Base-by-base conservation (phyloP, 2,888 invertebrate species). In the Noctua janthe region DNA sequence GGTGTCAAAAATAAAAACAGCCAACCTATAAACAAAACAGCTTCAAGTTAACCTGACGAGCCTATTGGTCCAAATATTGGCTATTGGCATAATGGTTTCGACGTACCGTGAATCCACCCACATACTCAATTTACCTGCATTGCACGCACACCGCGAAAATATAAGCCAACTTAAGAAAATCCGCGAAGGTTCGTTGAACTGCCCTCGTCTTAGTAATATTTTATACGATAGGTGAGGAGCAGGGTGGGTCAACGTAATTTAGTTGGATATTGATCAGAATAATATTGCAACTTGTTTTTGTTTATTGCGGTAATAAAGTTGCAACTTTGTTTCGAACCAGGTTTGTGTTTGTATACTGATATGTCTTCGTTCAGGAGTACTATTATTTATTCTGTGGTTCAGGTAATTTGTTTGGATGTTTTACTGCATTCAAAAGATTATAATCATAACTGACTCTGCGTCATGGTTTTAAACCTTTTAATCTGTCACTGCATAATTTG, bases 271-370 rank as follows among this genome's bases (percentile, higher is more conserved):
- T 74, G 78, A 90, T 83, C 82, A 74, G 64, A 72, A 80, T 85
- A 82, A 80, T 87, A 87, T 80, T 90, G 85, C 83, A 90, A 81
- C 74, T 84, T 67, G 85, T 84, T 85, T 82, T 78, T 72, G 78
- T 86, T 71, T 78, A 80, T 71, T 69, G 69, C 29, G 20, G 39
- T 76, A 64, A 49, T 80, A 74, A 79, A 80, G 67, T 80, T 82
- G 81, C 79, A 88, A 88, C 69, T 82, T 80, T 81, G 81, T 88
- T 83, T 73, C 49, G 7, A 51, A 80, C 76, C 81, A 39, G 70
- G 82, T 85, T 85, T 75, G 13, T 77, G 66, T 67, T 77, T 77
- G 71, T 62, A 67, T 64, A 56, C 39, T 72, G 23, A 72, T 76
- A 77, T 59, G 7, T 49, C 23, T 56, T 62, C 64, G 71, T 82